These are phyloP conservation scores for Heliconius himera DNA, from an alignment of 1,140 invertebrate species.

Conservation along the genomic window DNA sequence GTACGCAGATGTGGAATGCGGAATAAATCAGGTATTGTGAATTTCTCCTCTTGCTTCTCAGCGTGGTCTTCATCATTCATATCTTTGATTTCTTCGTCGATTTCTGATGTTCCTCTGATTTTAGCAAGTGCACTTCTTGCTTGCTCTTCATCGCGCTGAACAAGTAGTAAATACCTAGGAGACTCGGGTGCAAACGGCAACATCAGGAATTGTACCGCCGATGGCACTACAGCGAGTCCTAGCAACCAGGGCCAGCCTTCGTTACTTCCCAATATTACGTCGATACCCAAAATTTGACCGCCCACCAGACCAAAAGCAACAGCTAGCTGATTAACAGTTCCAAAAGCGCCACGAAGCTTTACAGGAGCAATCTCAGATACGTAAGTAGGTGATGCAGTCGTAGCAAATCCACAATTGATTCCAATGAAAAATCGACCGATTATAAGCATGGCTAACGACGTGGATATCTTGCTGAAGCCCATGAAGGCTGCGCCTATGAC, in stretches of 20 bases:
- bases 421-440: slow-evolving; percentile 79
- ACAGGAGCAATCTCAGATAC: slow-evolving; percentile 96
- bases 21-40: slow-evolving; percentile 91
- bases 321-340: slow-evolving; percentile 94
- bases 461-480: slow-evolving; percentile 71
- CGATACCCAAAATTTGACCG: slow-evolving; percentile 93
- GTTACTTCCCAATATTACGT: slow-evolving; percentile 91
- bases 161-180: slow-evolving; percentile 89
- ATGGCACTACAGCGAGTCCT: slow-evolving; percentile 91
- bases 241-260: slow-evolving; percentile 92
- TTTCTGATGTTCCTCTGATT: slow-evolving; percentile 76
- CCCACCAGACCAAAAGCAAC: slow-evolving; percentile 93
- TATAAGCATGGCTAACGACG: slow-evolving; percentile 75
- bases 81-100: slow-evolving; percentile 94
- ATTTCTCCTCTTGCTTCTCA: slow-evolving; percentile 90
- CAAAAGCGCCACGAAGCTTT: slow-evolving; percentile 91
- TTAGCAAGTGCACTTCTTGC: slow-evolving; percentile 84
- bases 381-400: slow-evolving; percentile 95
- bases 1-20: slow-evolving; percentile 88
- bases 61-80: slow-evolving; percentile 93
- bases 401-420: slow-evolving; percentile 87
- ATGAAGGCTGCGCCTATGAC: slow-evolving; percentile 70
- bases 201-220: slow-evolving; percentile 90
- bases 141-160: slow-evolving; percentile 91
- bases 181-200: slow-evolving; percentile 94